Percentiles rank a stretch among this genome's conserved stretches.
Evolutionary conservation across 2,113 vertebrate genomes (phyloP).

Genomic region (Pagrus major): DNA sequence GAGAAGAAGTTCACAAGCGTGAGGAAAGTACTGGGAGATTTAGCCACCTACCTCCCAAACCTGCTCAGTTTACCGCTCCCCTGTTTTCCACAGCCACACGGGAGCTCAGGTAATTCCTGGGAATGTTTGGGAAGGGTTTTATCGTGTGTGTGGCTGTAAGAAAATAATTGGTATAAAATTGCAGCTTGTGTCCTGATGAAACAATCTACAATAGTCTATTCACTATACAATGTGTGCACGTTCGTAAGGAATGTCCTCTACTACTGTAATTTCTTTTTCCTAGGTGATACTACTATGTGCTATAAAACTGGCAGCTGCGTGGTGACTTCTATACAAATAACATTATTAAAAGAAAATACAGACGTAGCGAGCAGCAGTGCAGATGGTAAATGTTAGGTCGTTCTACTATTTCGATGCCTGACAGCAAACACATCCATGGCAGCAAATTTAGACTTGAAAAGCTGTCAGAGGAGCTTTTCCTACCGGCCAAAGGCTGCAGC

Average conservation of each 20-base stretch:
- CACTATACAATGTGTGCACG: neutral
- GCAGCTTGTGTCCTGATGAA: neutral
- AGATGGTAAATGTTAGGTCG: neutral
- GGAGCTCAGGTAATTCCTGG: conserved; percentile 49
- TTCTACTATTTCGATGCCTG: neutral
- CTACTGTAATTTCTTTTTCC: neutral
- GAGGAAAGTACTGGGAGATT: conserved; percentile 71
- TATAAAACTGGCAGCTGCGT: neutral
- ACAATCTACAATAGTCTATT: conserved; percentile 8
- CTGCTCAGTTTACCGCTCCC: conserved; percentile 48
- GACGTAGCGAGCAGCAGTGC: neutral
- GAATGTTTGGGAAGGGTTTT: conserved; percentile 48
- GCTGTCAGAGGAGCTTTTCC: neutral
- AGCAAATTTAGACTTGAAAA: neutral
- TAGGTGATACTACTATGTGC: neutral
- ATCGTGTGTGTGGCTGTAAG: conserved; percentile 5
- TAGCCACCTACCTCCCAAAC: conserved; percentile 61
- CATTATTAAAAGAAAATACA: neutral
- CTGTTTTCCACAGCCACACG: conserved; percentile 25
- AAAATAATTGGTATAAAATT: conserved; percentile 31
- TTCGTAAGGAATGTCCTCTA: neutral
- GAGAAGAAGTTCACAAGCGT: conserved; percentile 69
- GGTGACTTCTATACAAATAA: neutral
- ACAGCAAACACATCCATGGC: neutral
- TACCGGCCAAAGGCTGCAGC: too few species aligned